Percentiles rank a stretch among this genome's conserved stretches.
Evolutionary conservation across 2,888 invertebrate genomes (phyloP).

Genomic region (Phyllotreta cruciferae): DNA sequence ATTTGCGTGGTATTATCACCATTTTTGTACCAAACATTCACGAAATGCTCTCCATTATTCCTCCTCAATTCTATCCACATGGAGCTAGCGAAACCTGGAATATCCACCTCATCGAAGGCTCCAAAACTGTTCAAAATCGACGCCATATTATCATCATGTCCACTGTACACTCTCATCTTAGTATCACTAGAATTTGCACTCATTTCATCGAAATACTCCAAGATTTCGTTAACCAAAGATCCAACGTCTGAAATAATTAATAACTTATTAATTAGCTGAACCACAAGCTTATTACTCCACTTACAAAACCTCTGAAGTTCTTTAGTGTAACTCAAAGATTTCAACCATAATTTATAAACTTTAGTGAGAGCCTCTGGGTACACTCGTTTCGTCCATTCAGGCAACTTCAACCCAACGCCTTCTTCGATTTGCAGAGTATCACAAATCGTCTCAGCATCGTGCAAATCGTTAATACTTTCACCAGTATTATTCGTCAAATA

Average conservation of each 20-base stretch:
- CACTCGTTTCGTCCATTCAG: conserved; percentile 11
- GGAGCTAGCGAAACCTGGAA: conserved; percentile 70
- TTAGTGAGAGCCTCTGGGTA: conserved; percentile 1
- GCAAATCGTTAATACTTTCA: not conserved
- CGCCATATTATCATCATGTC: conserved; percentile 65
- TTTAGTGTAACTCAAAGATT: conserved; percentile 1
- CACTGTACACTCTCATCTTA: conserved; percentile 68
- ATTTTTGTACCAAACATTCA: conserved; percentile 32
- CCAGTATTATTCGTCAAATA: conserved; percentile 5
- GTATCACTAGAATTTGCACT: conserved; percentile 4
- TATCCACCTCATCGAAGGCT: conserved; percentile 66
- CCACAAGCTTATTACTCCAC: not conserved
- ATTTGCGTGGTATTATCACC: conserved; percentile 21
- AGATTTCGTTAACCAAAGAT: conserved; percentile 9
- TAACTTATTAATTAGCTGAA: not conserved
- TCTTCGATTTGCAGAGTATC: conserved; percentile 11
- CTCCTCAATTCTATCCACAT: conserved; percentile 70
- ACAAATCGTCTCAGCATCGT: not conserved
- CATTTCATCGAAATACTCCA: conserved; percentile 18
- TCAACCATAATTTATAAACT: not conserved
- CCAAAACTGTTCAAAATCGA: conserved; percentile 72
- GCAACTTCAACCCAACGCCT: not conserved
- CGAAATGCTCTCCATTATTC: conserved; percentile 2
- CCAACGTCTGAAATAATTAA: conserved; percentile 20
- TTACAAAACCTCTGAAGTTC: conserved; percentile 16